Evolutionary conservation across 30 jellyfish, hydroid and myxozoan species (phyloP).

Genomic region (Phacellophora camtschatica): DNA sequence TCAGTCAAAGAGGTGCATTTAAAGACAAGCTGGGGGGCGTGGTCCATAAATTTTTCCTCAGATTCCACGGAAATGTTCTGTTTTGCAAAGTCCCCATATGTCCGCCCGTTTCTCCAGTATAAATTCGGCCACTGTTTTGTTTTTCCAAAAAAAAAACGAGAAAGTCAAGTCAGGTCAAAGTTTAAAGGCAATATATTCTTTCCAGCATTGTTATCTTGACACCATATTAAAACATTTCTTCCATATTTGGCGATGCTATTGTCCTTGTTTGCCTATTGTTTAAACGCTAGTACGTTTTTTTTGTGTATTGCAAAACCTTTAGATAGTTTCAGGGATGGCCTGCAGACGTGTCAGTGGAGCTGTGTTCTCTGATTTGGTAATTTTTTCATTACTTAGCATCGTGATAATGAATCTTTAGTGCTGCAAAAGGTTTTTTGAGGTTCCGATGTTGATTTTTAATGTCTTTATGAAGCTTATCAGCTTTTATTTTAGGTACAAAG

Average conservation of each 20-base stretch:
- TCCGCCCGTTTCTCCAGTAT: too few species aligned
- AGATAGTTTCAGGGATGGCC: neutral
- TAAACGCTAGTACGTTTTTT: neutral
- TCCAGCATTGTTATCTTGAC: neutral
- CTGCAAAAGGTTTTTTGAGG: too few species aligned
- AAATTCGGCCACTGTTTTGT: too few species aligned
- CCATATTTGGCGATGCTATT: neutral
- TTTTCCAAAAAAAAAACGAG: neutral
- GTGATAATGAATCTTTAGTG: neutral
- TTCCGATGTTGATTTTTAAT: neutral
- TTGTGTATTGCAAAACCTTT: neutral
- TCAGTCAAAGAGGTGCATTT: too few species aligned
- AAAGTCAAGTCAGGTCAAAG: too few species aligned
- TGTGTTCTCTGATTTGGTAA: conserved; percentile 5
- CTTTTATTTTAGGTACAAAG: conserved; percentile 11
- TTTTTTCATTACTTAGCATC: neutral
- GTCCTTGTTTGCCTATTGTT: neutral
- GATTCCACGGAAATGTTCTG: too few species aligned
- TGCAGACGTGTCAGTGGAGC: neutral
- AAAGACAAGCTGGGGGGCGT: too few species aligned
- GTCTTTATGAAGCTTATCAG: neutral
- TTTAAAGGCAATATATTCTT: neutral
- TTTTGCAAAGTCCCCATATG: too few species aligned
- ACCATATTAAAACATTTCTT: neutral
- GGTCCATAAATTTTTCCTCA: too few species aligned